phyloP scores from a whole-genome alignment of 2,797 vertebrate genomes.

The Coendou prehensilis region DNA sequence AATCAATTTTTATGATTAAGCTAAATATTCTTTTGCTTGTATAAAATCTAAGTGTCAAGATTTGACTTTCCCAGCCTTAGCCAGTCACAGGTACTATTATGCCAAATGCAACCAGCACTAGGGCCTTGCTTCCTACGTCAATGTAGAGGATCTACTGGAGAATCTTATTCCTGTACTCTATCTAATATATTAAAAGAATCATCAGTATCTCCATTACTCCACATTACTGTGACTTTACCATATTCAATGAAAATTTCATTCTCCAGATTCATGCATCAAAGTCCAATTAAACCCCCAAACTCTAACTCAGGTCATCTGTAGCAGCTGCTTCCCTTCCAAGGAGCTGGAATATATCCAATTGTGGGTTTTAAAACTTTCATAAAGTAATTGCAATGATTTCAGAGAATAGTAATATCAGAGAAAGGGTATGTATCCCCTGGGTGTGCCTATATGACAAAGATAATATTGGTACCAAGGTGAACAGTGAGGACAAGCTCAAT shows the following conservation, averaged over 20 bases:
- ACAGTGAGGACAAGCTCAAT: background rate
- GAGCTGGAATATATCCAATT: background rate
- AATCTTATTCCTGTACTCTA: background rate
- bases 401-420: background rate
- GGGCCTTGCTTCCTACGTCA: background rate
- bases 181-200: background rate
- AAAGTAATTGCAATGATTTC: background rate
- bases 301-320: background rate
- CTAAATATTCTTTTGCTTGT: conserved; percentile 58
- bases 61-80: background rate
- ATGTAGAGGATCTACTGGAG: background rate
- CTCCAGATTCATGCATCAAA: background rate
- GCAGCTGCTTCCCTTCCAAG: background rate
- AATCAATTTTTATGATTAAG: conserved; percentile 77
- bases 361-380: background rate
- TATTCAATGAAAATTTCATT: background rate
- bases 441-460: background rate
- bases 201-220: background rate
- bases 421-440: background rate
- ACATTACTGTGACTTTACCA: background rate
- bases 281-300: background rate
- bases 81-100: background rate
- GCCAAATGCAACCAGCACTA: background rate
- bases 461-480: background rate
- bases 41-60: background rate